phyloP scores from a whole-genome alignment of 1,140 invertebrate species.

The Aphaenogaster floridana region DNA sequence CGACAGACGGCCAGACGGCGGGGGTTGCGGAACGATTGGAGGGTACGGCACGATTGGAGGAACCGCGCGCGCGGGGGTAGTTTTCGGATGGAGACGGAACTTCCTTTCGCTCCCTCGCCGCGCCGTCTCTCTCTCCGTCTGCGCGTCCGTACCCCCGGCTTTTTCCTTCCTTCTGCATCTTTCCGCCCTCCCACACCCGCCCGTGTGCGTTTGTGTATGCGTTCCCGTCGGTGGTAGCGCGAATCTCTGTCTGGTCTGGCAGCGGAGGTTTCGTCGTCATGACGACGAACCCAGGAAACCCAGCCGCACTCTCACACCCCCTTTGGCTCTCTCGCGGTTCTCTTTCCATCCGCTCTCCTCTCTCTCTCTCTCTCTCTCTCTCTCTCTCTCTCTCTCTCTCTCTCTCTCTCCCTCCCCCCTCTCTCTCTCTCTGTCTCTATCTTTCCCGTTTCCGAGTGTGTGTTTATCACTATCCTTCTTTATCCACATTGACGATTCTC shows the following conservation, averaged over 20 bases:
- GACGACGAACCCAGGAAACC: slow-evolving; percentile 86
- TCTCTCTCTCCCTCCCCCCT: slow-evolving; percentile 21
- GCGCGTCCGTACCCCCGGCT: slow-evolving; percentile 23
- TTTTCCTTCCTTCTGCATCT: slow-evolving; percentile 48
- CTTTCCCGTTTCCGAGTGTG: not conserved
- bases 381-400: slow-evolving; percentile 48
- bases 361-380: slow-evolving; percentile 45
- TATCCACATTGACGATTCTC: slow-evolving; percentile 33
- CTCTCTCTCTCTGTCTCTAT: slow-evolving; percentile 37
- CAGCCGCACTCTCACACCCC: slow-evolving; percentile 78
- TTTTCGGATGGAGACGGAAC: slow-evolving; percentile 71
- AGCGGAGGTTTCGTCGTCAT: slow-evolving; percentile 84
- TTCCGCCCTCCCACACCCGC: slow-evolving; percentile 4
- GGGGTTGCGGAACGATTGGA: slow-evolving; percentile 74
- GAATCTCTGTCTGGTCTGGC: slow-evolving; percentile 85
- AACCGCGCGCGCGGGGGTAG: slow-evolving; percentile 76
- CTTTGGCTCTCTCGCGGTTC: slow-evolving; percentile 66
- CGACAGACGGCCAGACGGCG: slow-evolving; percentile 82
- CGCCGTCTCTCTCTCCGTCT: slow-evolving; percentile 40
- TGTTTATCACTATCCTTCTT: slow-evolving; percentile 25
- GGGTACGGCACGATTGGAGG: slow-evolving; percentile 66
- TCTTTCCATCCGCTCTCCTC: slow-evolving; percentile 48
- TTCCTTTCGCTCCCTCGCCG: not conserved
- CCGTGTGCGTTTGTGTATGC: slow-evolving; percentile 71
- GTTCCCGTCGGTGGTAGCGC: slow-evolving; percentile 79